Base-by-base conservation (phyloP, 2,797 vertebrate genomes). In the Aotus griseimembra region DNA sequence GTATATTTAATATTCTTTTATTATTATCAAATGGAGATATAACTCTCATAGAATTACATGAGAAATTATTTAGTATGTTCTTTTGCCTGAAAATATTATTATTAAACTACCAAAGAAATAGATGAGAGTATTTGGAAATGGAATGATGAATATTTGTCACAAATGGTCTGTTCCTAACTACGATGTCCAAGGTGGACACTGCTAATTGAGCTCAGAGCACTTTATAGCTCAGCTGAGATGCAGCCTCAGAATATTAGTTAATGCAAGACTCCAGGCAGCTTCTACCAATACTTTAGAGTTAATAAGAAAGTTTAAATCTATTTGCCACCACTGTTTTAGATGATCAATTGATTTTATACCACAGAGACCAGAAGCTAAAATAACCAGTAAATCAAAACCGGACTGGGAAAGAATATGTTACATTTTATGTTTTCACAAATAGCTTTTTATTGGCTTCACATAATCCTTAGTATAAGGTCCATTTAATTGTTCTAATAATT, bases 311-410 rank as follows among this genome's bases (percentile, higher is more conserved):
- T 75, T 57, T 85, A 80, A 90, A 41, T 36, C 58, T 50, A 30
- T 73, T 72, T 96, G 12, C 36, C 41, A 93, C 33, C 55, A 93
- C 7, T 55, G 52, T 41, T 24, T 41, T 52, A 58, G 46, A 85
- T 88, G 12, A 93, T 52, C 90, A 90, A 7, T 75, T 89, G 79
- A 88, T 85, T 86, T 48, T 75, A 80, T 24, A 75, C 76, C 36
- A 81, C n/a, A 82, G 67, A 93, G 64, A 77, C 33, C 77, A 94
- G 39, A 92, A 86, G 22, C 36, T 82, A 28, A 88, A 94, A 70
- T 73, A 97, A 94, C n/a, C 30, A 70, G 20, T 80, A 84, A 77
- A 90, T 89, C 46, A 73, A 95, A 93, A 85, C 75, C 36, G 44
- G 20, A 58, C 58, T 24, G 1, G 19, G 30, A 95, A 93, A 96